These are phyloP conservation scores for Heliconius himera DNA, from an alignment of 1,140 invertebrate genomes.

Conservation along the genomic window DNA sequence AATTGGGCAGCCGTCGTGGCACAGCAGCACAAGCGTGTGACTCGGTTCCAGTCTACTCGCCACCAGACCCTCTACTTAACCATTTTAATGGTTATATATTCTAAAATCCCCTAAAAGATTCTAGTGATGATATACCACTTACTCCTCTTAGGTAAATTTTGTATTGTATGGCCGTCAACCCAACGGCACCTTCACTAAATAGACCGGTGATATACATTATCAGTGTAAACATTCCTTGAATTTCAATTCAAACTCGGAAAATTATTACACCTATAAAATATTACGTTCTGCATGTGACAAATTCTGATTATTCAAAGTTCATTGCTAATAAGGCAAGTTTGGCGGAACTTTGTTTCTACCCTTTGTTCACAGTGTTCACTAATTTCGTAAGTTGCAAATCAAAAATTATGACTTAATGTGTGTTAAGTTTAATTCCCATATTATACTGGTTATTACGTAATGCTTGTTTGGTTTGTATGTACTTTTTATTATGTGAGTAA, in stretches of 20 bases:
- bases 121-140: too few species aligned
- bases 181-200: too few species aligned
- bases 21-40: too few species aligned
- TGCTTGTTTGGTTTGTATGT: neutral
- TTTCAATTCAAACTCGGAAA: neutral
- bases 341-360: conserved; percentile 41
- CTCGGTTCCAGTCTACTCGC: too few species aligned
- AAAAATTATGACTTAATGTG: conserved; percentile 46
- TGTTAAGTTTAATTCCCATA: neutral
- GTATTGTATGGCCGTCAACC: too few species aligned
- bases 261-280: conserved; percentile 32
- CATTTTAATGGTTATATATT: too few species aligned
- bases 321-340: conserved; percentile 44
- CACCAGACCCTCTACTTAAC: too few species aligned
- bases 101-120: too few species aligned
- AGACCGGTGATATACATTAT: too few species aligned
- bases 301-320: conserved; percentile 44
- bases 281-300: conserved; percentile 43
- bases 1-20: too few species aligned
- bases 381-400: conserved; percentile 47
- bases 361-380: conserved; percentile 47
- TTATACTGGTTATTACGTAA: neutral
- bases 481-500: neutral
- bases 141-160: too few species aligned
- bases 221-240: too few species aligned